These are phyloP conservation scores for Rafetus swinhoei DNA, from an alignment of 2,113 vertebrate genomes.

Conservation along the genomic window DNA sequence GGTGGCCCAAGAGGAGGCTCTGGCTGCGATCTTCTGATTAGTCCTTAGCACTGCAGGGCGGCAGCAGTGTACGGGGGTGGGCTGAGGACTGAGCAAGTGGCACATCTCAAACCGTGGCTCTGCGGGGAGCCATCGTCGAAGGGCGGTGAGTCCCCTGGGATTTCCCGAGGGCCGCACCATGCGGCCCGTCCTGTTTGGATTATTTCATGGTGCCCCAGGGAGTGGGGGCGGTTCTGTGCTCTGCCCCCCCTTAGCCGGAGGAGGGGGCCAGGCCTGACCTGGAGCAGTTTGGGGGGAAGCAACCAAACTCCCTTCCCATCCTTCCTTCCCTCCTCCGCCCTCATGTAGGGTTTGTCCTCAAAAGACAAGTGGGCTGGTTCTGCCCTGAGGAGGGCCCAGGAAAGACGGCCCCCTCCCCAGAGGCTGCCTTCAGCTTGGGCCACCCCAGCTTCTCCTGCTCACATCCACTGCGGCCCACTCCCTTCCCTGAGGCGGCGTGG, in stretches of 20 bases:
- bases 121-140: no score
- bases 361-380: neutral
- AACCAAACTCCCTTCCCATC: neutral
- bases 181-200: neutral
- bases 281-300: neutral
- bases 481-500: neutral
- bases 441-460: neutral
- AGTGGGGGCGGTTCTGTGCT: conserved; percentile 43
- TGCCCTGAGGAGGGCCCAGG: neutral
- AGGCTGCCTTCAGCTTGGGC: neutral
- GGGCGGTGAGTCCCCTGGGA: no score
- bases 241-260: conserved; percentile 31
- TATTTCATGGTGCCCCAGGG: neutral
- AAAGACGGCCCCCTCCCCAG: rapidly evolving
- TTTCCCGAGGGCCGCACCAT: no score
- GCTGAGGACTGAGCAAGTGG: no score
- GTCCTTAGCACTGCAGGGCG: neutral
- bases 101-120: no score
- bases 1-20: neutral
- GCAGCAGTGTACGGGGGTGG: neutral
- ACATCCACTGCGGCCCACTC: neutral
- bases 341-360: neutral
- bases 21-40: neutral
- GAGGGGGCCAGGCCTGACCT: conserved; percentile 12
- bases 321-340: no score